These are phyloP conservation scores for Smutsia gigantea DNA, from an alignment of 2,797 vertebrate species.

Conservation along the genomic window DNA sequence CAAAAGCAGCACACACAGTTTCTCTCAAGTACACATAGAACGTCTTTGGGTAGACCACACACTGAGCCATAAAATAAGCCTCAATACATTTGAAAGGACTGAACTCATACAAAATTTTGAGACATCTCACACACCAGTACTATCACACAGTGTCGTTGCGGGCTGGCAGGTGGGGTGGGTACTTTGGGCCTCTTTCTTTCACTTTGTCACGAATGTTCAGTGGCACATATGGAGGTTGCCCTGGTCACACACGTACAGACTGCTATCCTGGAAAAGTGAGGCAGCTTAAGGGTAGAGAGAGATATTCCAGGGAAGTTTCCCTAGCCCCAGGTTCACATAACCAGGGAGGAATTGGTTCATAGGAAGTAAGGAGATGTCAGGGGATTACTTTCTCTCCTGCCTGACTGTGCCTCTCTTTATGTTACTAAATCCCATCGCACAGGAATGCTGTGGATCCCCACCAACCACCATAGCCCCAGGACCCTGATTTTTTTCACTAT, in stretches of 20 bases:
- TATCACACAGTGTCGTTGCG: background rate
- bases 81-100: no score
- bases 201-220: background rate
- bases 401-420: fast-evolving
- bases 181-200: background rate
- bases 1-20: no score
- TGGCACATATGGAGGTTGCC: background rate
- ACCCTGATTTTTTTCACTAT: background rate
- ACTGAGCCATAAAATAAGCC: background rate
- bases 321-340: background rate
- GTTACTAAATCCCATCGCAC: background rate
- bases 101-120: background rate
- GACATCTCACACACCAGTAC: background rate
- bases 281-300: background rate
- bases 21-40: background rate
- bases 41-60: background rate
- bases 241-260: background rate
- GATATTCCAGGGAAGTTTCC: background rate
- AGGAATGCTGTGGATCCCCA: background rate
- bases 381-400: background rate
- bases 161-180: background rate
- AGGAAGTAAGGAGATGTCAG: background rate
- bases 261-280: background rate
- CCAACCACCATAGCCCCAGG: background rate
- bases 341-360: background rate